Percentiles rank a stretch among this genome's conserved stretches.
These are phyloP conservation scores for Cataglyphis altisquamis DNA, from an alignment of 2,888 invertebrate genomes.

Conservation along the genomic window DNA sequence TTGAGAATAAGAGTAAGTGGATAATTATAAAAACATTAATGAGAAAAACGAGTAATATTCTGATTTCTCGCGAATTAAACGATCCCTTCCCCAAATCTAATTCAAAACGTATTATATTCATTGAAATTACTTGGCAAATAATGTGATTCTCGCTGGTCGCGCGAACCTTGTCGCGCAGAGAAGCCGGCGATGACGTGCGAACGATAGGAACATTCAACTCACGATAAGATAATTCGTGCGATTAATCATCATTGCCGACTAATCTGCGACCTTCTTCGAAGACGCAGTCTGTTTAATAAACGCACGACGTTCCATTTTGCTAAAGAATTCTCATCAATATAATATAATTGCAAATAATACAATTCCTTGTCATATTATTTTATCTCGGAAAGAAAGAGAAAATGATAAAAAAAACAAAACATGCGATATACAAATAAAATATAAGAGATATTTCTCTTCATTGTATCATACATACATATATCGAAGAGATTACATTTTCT, in stretches of 20 bases:
- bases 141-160: conserved; percentile 27
- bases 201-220: conserved; percentile 69
- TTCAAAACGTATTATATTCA: not conserved
- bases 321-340: not conserved
- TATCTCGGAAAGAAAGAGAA: not conserved
- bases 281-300: conserved; percentile 15
- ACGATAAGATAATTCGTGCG: conserved; percentile 67
- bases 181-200: conserved; percentile 48
- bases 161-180: conserved; percentile 13
- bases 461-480: not conserved
- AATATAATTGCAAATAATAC: not conserved
- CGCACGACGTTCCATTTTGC: not conserved
- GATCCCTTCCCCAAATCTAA: not conserved
- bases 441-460: not conserved
- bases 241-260: conserved; percentile 64
- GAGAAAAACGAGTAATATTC: not conserved
- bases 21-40: not conserved
- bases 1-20: not conserved
- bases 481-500: not conserved
- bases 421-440: not conserved
- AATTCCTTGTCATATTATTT: not conserved
- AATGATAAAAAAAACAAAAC: not conserved
- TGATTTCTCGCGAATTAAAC: not conserved
- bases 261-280: conserved; percentile 56
- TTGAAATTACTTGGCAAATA: conserved; percentile 23